Evolutionary conservation across 2,797 vertebrate genomes (phyloP).

Genomic region (Mus spretus): DNA sequence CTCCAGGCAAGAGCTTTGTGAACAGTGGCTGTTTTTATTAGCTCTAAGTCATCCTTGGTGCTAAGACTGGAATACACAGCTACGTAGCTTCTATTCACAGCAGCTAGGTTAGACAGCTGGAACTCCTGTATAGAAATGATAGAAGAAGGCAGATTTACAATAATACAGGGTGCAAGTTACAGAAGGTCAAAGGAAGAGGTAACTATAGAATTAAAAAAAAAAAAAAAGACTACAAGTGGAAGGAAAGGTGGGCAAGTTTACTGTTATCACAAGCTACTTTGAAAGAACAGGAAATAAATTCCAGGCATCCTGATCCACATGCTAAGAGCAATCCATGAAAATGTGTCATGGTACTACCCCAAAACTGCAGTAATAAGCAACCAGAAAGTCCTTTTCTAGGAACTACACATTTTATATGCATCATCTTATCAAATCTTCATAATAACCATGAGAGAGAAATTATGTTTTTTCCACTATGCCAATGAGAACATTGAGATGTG

Average conservation of each 20-base stretch:
- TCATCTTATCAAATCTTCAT: slow-evolving; percentile 2
- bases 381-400: not conserved
- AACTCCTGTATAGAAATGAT: not conserved
- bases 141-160: not conserved
- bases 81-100: not conserved
- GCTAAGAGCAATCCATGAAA: not conserved
- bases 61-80: not conserved
- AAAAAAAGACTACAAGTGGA: not conserved
- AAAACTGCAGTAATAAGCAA: not conserved
- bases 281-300: not conserved
- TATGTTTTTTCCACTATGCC: not conserved
- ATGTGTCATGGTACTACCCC: no score
- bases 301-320: not conserved
- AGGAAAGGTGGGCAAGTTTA: not conserved
- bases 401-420: not conserved
- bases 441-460: not conserved
- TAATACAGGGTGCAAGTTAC: not conserved
- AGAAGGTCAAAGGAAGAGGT: slow-evolving; percentile 1
- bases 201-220: not conserved
- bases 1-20: not conserved
- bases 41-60: not conserved
- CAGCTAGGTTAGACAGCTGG: not conserved
- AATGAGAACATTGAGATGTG: not conserved
- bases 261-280: not conserved
- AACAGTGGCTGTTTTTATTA: not conserved